Evolutionary conservation across 35 echinoderm and acorn worm species (phyloP), one percentile per base, ranked within the genome.

Genomic region (Anneissia japonica): DNA sequence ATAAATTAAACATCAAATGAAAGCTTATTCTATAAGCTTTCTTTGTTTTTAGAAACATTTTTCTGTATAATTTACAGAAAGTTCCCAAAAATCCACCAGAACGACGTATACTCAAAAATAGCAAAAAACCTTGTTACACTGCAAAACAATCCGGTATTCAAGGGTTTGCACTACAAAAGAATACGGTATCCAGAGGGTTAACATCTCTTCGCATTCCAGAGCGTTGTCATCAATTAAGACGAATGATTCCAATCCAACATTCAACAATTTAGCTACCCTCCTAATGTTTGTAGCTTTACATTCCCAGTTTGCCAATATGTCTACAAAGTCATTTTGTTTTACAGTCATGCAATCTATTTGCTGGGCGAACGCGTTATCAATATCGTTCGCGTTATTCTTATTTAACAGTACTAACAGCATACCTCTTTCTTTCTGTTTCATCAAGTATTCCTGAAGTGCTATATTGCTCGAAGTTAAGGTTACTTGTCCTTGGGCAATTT

Each of bases 181-280:
- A n/a, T n/a, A n/a, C n/a, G n/a, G n/a, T n/a, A n/a, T n/a, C n/a
- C n/a, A n/a, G n/a, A n/a, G n/a, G n/a, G n/a, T n/a, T n/a, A 79
- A 35, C 77, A 79, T 79, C 32, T 11, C 77, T 79, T 79, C 77
- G 31, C 77, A 79, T 79, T 79, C 77, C 35, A 79, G 77, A 34
- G 77, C 33, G 31, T 79, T 79, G 77, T 79, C 77, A 30, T 79
- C 77, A 34, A 79, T 79, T 32, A 79, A 79, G 14, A 79, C 77
- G n/a, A 79, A 79, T 11, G 77, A 11, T 11, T 79, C 31, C 77
- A 79, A 30, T 10, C 31, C 31, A 34, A 79, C 39, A 26, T 79
- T 79, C 33, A 79, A 26, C 77, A 11, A 34, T 4, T 79, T 79
- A 34, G 77, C 77, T 34, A 79, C 4, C n/a, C 29, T 79, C 77